Percentiles rank a stretch among this genome's conserved stretches.
phyloP scores from a whole-genome alignment of 2,888 invertebrate genomes.

The Phasia obesa region DNA sequence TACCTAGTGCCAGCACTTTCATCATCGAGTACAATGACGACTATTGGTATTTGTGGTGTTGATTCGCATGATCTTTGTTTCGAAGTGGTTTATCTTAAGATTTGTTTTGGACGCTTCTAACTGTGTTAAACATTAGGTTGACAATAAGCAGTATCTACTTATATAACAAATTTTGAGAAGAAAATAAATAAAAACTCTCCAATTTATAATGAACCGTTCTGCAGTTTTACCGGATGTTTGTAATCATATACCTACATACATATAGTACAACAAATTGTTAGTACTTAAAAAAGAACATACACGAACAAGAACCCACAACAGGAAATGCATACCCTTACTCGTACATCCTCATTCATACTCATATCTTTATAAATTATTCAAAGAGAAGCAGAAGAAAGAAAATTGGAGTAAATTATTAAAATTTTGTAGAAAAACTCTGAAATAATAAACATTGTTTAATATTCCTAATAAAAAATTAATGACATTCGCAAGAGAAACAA shows the following conservation, averaged over 20 bases:
- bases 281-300: constrained; percentile 3
- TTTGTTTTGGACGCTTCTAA: too few species aligned
- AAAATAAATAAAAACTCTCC: too few species aligned
- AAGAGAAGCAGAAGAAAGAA: constrained; percentile 13
- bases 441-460: constrained; percentile 62
- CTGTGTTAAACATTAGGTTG: too few species aligned
- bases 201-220: neutral
- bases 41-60: too few species aligned
- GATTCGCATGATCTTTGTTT: too few species aligned
- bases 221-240: constrained; percentile 53
- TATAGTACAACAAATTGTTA: neutral
- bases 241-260: constrained; percentile 35
- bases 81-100: too few species aligned
- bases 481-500: constrained; percentile 21
- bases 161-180: too few species aligned
- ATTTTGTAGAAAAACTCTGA: constrained; percentile 71
- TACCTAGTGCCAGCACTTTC: too few species aligned
- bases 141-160: too few species aligned
- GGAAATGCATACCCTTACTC: neutral
- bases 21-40: too few species aligned
- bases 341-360: constrained; percentile 10
- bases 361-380: constrained; percentile 31
- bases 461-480: constrained; percentile 54
- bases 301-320: neutral
- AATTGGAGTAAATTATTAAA: constrained; percentile 74